Conservation (phyloP, 2,113 vertebrate genomes). For the Oryzias celebensis region DNA sequence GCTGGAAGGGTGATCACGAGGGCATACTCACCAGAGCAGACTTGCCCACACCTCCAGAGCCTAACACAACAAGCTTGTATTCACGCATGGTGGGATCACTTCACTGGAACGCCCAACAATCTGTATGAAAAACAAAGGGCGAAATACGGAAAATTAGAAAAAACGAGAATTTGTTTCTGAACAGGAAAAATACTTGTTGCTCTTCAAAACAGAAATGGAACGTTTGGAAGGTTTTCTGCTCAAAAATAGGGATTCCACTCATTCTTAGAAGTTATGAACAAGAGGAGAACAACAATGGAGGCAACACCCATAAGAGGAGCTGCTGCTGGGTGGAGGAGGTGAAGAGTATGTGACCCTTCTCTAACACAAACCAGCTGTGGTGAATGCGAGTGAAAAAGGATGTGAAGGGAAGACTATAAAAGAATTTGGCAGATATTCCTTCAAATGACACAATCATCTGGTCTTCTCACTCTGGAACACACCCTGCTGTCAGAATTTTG, state of each 20-base stretch:
- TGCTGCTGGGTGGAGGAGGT: slow-evolving; percentile 74
- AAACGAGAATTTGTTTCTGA: slow-evolving; percentile 1
- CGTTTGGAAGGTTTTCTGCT: slow-evolving; percentile 38
- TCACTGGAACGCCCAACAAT: slow-evolving; percentile 81
- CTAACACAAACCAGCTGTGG: slow-evolving; percentile 75
- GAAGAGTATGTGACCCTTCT: slow-evolving; percentile 71
- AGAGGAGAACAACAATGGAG: slow-evolving; percentile 73
- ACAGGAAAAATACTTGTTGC: neutral
- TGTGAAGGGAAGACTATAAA: slow-evolving; percentile 40
- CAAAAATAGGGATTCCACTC: slow-evolving; percentile 55
- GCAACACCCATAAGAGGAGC: slow-evolving; percentile 75
- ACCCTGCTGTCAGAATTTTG: slow-evolving; percentile 39
- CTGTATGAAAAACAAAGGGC: slow-evolving; percentile 70
- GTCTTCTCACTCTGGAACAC: slow-evolving; percentile 40
- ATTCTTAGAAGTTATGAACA: slow-evolving; percentile 70
- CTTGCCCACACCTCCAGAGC: slow-evolving; percentile 98
- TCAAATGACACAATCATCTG: slow-evolving; percentile 60
- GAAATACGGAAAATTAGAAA: slow-evolving; percentile 17
- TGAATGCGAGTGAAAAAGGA: slow-evolving; percentile 31
- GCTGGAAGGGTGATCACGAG: slow-evolving; percentile 23
- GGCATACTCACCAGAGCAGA: slow-evolving; percentile 94
- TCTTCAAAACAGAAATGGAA: slow-evolving; percentile 11
- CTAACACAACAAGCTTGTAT: slow-evolving; percentile 99
- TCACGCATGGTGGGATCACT: slow-evolving; percentile 95
- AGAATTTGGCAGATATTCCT: slow-evolving; percentile 46